Percentiles rank a stretch among this genome's conserved stretches.
Conservation (phyloP, 1,140 invertebrate genomes). For the Heliothis virescens region DNA sequence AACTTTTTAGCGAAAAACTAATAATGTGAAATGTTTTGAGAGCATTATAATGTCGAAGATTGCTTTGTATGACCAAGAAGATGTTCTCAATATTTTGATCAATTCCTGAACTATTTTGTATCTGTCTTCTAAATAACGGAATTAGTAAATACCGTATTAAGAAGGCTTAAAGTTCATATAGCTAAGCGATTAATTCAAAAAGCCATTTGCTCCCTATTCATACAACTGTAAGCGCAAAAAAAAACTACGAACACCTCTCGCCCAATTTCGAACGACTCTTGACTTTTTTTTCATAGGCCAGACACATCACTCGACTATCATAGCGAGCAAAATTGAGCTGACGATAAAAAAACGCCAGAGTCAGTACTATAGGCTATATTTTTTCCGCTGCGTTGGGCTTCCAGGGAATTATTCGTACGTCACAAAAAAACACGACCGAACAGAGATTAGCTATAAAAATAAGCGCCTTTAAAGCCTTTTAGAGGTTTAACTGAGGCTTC, state of each 20-base stretch:
- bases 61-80: too few species aligned
- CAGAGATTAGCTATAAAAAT: constrained; percentile 34
- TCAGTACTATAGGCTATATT: constrained; percentile 26
- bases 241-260: constrained; percentile 16
- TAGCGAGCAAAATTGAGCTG: constrained; percentile 39
- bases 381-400: constrained; percentile 39
- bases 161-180: too few species aligned
- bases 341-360: constrained; percentile 28
- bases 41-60: too few species aligned
- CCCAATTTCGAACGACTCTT: constrained; percentile 42
- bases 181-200: not conserved
- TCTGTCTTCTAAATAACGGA: too few species aligned
- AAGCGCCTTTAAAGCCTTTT: constrained; percentile 26
- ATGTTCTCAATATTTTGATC: too few species aligned
- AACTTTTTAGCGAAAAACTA: too few species aligned
- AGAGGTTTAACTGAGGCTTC: not conserved
- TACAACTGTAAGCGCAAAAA: constrained; percentile 24
- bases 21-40: too few species aligned
- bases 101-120: too few species aligned
- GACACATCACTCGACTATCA: constrained; percentile 44
- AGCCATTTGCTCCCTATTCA: not conserved
- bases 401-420: constrained; percentile 38
- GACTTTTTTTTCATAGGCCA: constrained; percentile 44
- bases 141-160: too few species aligned
- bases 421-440: constrained; percentile 26